Evolutionary conservation across 2,113 vertebrate genomes (phyloP).

Genomic region (Lipotes vexillifer): DNA sequence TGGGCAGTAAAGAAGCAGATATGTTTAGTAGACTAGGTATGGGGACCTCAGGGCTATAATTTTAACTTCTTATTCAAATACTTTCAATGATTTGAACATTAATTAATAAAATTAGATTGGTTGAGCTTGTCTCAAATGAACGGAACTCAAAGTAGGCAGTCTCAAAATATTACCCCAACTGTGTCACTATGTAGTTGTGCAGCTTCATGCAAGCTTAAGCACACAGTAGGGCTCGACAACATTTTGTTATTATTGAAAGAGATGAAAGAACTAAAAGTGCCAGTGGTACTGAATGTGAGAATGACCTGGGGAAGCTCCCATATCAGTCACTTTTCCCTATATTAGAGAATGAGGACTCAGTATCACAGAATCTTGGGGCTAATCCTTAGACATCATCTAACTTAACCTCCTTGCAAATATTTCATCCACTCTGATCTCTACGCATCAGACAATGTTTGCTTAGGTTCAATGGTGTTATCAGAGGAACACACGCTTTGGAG

Average conservation of each 20-base stretch:
- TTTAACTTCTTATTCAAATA: not conserved
- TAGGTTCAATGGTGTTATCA: constrained; percentile 45
- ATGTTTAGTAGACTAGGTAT: not conserved
- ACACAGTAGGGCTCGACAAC: not conserved
- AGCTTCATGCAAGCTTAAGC: not conserved
- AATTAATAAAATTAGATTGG: constrained; percentile 17
- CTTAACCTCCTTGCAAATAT: not conserved
- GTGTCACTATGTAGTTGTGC: not conserved
- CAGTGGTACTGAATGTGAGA: not conserved
- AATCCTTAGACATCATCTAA: not conserved
- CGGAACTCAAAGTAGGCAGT: not conserved
- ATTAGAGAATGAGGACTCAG: not conserved
- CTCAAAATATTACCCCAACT: not conserved
- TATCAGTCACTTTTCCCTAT: not conserved
- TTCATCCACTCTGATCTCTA: not conserved
- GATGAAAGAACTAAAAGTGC: not conserved
- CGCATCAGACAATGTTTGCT: not conserved
- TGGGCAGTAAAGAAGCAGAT: not conserved
- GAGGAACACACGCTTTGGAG: constrained; percentile 73
- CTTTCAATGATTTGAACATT: not conserved
- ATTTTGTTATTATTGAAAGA: not conserved
- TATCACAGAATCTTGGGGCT: not conserved
- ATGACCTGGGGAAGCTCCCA: not conserved
- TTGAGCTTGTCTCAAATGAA: not conserved
- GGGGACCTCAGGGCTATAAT: not conserved